Percentiles rank a stretch among this genome's conserved stretches.
Conservation (phyloP, 2,797 vertebrate species). For the Taeniopygia guttata region DNA sequence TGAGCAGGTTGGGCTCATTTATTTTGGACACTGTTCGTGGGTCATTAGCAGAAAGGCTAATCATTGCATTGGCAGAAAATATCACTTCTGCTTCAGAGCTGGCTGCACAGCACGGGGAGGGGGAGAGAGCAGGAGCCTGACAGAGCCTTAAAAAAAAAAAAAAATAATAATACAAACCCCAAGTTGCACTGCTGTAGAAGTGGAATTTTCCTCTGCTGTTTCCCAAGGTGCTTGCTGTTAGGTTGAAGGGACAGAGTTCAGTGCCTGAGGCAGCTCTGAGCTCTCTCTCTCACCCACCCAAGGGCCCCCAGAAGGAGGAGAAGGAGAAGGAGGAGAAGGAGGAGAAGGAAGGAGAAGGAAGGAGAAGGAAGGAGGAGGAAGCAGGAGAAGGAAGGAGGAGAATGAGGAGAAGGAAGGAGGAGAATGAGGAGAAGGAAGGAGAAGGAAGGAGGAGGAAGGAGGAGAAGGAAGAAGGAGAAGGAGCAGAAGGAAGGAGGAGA, state of each 20-base stretch:
- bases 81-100: conserved; percentile 46
- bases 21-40: conserved; percentile 61
- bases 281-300: not conserved
- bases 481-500: too few species aligned
- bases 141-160: not conserved
- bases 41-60: conserved; percentile 61
- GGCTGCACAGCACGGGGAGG: not conserved
- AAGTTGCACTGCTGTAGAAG: not conserved
- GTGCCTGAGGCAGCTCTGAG: not conserved
- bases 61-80: conserved; percentile 58
- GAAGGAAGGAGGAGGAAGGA: not conserved
- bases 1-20: conserved; percentile 65
- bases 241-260: not conserved
- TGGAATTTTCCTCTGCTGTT: conserved; percentile 17
- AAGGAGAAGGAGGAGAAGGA: too few species aligned
- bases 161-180: not conserved
- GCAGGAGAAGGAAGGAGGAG: not conserved
- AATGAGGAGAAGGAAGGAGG: not conserved
- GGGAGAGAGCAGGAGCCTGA: not conserved
- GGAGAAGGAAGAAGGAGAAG: too few species aligned
- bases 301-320: not conserved
- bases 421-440: not conserved
- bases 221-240: not conserved
- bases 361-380: not conserved
- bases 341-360: too few species aligned